These are phyloP conservation scores for Botia kubotai DNA, from an alignment of 2,797 vertebrate genomes.

Conservation along the genomic window DNA sequence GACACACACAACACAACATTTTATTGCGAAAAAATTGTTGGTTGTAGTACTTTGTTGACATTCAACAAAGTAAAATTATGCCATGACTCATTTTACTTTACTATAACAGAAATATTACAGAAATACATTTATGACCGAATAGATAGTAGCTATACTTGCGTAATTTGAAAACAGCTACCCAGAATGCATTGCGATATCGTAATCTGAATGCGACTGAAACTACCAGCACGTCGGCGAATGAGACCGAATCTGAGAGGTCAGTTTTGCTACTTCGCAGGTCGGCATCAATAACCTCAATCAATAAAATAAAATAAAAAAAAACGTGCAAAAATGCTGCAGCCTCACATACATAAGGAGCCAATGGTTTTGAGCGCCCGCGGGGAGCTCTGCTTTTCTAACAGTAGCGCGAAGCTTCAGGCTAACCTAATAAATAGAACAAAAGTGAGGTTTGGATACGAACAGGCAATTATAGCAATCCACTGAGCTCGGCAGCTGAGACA, in stretches of 20 bases:
- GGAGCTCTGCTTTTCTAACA: conserved; percentile 38
- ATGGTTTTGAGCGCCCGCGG: conserved; percentile 33
- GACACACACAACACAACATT: too few species aligned
- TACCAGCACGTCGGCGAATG: background rate
- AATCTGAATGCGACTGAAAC: background rate
- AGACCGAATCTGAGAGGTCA: background rate
- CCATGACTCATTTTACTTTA: too few species aligned
- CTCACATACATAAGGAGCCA: conserved; percentile 22
- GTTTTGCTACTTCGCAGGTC: background rate
- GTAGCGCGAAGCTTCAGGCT: conserved; percentile 42
- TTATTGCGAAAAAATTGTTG: too few species aligned
- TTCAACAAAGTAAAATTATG: too few species aligned
- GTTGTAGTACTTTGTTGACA: too few species aligned
- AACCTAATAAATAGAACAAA: conserved; percentile 61
- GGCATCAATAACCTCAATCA: conserved; percentile 15
- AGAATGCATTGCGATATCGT: background rate
- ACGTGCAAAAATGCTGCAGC: conserved; percentile 6
- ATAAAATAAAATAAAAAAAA: background rate
- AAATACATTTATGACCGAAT: background rate
- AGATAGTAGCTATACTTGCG: background rate
- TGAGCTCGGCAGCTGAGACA: conserved; percentile 76
- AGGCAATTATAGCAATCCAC: conserved; percentile 67
- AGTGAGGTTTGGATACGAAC: conserved; percentile 59
- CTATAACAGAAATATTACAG: background rate
- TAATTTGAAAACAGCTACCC: too few species aligned